phyloP scores from a whole-genome alignment of 2,888 invertebrate species.

The Drosophila sordidula region DNA sequence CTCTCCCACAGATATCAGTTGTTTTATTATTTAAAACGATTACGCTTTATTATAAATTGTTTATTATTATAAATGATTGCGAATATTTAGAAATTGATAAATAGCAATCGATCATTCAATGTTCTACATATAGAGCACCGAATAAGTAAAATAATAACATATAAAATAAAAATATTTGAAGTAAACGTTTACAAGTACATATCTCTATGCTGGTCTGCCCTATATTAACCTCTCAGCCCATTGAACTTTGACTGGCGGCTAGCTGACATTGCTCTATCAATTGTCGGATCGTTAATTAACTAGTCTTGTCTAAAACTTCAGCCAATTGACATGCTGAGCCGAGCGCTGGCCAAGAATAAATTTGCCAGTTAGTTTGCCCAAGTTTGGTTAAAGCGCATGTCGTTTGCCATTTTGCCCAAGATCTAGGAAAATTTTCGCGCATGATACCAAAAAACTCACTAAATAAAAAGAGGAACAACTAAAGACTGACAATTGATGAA shows the following conservation, averaged over 20 bases:
- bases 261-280: slow-evolving; percentile 42
- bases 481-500: slow-evolving; percentile 73
- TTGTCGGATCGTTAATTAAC: slow-evolving; percentile 53
- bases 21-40: neutral
- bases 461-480: slow-evolving; percentile 9
- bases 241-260: slow-evolving; percentile 42
- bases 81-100: neutral
- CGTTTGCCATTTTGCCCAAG: slow-evolving; percentile 30
- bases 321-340: slow-evolving; percentile 56
- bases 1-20: slow-evolving; percentile 2
- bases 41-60: neutral
- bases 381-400: slow-evolving; percentile 11
- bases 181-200: neutral
- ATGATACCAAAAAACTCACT: slow-evolving; percentile 29
- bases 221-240: slow-evolving; percentile 31
- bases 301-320: slow-evolving; percentile 48
- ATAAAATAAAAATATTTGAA: neutral
- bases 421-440: slow-evolving; percentile 57
- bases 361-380: slow-evolving; percentile 47
- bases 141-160: neutral
- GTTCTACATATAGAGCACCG: no score
- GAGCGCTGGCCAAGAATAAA: slow-evolving; percentile 40
- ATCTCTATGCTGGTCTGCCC: neutral
- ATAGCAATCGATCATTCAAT: no score
- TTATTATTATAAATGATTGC: no score